Conservation (phyloP, 1,140 invertebrate species). For the Apis dorsata region DNA sequence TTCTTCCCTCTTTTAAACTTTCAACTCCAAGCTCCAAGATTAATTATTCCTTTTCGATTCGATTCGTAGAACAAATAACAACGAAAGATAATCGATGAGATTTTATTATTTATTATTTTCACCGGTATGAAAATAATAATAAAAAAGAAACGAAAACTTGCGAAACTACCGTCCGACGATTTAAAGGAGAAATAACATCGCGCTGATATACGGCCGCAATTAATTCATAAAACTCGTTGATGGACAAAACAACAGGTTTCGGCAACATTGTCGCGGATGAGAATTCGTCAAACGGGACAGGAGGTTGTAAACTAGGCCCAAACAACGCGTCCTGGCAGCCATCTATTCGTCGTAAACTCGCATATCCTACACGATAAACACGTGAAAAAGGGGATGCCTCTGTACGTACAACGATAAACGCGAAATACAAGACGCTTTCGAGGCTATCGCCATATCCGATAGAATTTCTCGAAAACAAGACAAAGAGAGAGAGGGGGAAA, state of each 20-base stretch:
- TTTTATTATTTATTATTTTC: too few relatives aligned
- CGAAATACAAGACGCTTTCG: neutral
- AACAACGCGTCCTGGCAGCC: neutral
- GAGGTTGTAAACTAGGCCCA: neutral
- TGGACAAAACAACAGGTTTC: neutral
- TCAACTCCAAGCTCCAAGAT: too few relatives aligned
- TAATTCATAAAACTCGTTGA: neutral
- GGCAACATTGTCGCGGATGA: neutral
- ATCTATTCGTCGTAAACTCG: neutral
- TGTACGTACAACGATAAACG: neutral
- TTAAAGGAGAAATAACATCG: too few relatives aligned
- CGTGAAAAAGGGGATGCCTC: neutral
- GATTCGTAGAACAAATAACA: too few relatives aligned
- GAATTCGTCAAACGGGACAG: neutral
- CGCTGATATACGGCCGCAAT: neutral
- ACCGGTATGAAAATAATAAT: too few relatives aligned
- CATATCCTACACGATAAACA: neutral
- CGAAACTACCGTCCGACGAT: too few relatives aligned
- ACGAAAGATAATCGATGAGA: too few relatives aligned
- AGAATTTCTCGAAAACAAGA: neutral
- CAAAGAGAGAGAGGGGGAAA: neutral
- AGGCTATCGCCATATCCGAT: too few relatives aligned
- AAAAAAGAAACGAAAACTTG: too few relatives aligned
- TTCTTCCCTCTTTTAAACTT: too few relatives aligned
- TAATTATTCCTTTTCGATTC: too few relatives aligned